Conservation (phyloP, 2,113 vertebrate genomes). For the Hippocampus comes region DNA sequence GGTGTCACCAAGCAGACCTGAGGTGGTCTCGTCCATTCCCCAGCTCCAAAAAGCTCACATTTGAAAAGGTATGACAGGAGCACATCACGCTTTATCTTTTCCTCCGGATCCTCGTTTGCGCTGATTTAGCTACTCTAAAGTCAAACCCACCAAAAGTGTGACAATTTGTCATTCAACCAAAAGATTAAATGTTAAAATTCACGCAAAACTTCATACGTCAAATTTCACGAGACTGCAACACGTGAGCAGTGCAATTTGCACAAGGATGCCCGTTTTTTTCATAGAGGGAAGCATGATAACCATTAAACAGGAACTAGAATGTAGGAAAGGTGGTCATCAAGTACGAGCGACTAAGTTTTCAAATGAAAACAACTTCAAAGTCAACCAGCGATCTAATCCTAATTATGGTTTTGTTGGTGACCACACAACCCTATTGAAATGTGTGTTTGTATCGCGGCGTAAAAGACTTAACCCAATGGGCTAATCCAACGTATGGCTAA, state of each 20-base stretch:
- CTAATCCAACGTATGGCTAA: constrained; percentile 55
- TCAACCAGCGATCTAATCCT: constrained; percentile 8
- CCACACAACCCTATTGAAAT: background rate
- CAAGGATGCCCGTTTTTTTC: too few species aligned
- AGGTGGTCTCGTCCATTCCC: too few species aligned
- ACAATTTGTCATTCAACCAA: too few species aligned
- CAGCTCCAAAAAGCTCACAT: too few species aligned
- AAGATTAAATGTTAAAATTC: too few species aligned
- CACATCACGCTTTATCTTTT: too few species aligned
- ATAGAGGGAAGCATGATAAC: background rate
- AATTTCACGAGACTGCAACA: background rate
- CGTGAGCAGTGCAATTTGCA: background rate
- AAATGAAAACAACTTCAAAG: too few species aligned
- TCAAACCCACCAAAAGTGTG: background rate
- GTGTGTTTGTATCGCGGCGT: background rate
- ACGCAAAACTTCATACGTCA: too few species aligned
- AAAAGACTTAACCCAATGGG: background rate
- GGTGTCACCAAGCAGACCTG: too few species aligned
- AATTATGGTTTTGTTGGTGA: background rate
- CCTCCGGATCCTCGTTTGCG: too few species aligned
- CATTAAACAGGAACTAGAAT: background rate
- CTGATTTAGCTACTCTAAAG: background rate
- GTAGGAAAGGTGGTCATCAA: background rate
- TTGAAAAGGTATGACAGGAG: background rate
- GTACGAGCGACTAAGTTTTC: too few species aligned